Conservation (phyloP, 2,797 vertebrate genomes). For the Enteromius fasciolatus region DNA sequence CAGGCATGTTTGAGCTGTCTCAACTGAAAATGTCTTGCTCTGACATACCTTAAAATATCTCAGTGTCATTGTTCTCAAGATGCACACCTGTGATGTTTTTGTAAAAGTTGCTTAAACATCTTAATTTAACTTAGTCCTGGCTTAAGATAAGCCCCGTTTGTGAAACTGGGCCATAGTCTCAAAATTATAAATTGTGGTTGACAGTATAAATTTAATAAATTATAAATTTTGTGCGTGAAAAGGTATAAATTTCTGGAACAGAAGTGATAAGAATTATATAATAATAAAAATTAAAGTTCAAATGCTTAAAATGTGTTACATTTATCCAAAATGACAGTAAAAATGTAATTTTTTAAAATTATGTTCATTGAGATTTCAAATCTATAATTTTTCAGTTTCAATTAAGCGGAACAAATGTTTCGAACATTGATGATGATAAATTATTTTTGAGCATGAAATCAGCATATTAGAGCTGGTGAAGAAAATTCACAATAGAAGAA, state of each 20-base stretch:
- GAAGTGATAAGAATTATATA: not conserved
- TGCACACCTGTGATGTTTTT: too few relatives aligned
- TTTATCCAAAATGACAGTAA: too few relatives aligned
- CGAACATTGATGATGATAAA: not conserved
- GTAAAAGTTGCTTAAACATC: too few relatives aligned
- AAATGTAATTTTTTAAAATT: not conserved
- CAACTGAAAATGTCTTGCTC: too few relatives aligned
- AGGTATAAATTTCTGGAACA: too few relatives aligned
- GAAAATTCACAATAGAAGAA: not conserved
- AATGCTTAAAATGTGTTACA: not conserved
- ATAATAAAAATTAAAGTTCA: not conserved
- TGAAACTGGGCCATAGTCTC: too few relatives aligned
- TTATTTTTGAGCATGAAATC: not conserved
- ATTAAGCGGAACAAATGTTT: not conserved
- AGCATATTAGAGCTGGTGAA: not conserved
- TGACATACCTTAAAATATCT: too few relatives aligned
- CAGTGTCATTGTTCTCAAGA: too few relatives aligned
- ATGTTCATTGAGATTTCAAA: not conserved
- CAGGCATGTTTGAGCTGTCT: too few relatives aligned
- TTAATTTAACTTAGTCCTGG: too few relatives aligned
- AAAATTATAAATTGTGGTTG: not conserved
- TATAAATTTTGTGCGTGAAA: too few relatives aligned
- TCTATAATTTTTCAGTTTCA: not conserved
- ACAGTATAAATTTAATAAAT: not conserved
- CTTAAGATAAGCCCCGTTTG: too few relatives aligned